A percentile compares a stretch with the other conserved stretches of the same genome.
Conservation (phyloP, 2,888 invertebrate genomes). For the Rhodophaea formosa region DNA sequence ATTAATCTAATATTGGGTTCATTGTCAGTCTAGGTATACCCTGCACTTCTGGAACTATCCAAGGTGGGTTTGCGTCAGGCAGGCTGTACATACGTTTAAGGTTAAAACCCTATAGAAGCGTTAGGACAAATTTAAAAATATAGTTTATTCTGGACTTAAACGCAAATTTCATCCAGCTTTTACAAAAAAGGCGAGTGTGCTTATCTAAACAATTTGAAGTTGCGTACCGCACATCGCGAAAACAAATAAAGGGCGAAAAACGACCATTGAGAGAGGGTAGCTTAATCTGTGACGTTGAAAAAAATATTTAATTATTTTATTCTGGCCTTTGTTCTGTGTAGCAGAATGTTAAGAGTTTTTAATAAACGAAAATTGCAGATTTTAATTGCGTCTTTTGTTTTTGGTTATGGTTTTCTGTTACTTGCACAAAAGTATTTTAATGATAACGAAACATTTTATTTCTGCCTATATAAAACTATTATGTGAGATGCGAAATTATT, state of each 20-base stretch:
- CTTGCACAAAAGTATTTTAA: too few relatives aligned
- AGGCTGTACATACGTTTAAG: too few relatives aligned
- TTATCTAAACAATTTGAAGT: conserved; percentile 14
- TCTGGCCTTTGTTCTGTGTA: not conserved
- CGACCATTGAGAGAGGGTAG: conserved; percentile 21
- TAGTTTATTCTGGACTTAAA: too few relatives aligned
- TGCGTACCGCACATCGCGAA: conserved; percentile 19
- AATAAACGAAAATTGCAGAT: conserved; percentile 6
- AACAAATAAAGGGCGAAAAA: conserved; percentile 18
- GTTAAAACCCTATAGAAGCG: too few relatives aligned
- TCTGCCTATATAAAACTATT: too few relatives aligned
- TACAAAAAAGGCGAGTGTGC: not conserved
- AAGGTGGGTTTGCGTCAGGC: too few relatives aligned
- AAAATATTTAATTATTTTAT: conserved; percentile 21
- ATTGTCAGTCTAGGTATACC: too few relatives aligned
- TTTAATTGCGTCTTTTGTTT: not conserved
- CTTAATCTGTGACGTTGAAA: conserved; percentile 21
- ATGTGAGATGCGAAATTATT: too few relatives aligned
- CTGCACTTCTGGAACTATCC: too few relatives aligned
- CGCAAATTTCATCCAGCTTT: not conserved
- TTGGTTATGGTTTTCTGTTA: not conserved
- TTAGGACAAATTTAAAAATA: too few relatives aligned
- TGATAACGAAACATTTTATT: too few relatives aligned
- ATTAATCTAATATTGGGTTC: too few relatives aligned
- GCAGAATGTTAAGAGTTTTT: conserved; percentile 2